A percentile compares a stretch with the other conserved stretches of the same genome.
phyloP scores from a whole-genome alignment of 23 tunicate species.

The Corella eumyota region DNA sequence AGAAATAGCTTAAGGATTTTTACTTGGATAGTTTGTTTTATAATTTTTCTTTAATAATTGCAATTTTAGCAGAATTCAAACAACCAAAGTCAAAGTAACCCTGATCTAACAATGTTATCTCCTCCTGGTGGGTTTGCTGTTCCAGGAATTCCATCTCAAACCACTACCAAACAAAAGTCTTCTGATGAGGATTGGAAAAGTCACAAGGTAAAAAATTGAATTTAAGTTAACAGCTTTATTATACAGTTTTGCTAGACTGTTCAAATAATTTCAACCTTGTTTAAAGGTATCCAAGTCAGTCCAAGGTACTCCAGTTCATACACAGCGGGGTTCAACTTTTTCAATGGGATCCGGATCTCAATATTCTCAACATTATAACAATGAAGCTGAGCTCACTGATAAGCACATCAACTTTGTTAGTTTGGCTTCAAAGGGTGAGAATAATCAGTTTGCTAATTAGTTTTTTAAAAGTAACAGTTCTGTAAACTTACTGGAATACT shows the following conservation, averaged over 20 bases:
- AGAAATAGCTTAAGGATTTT: too few species aligned
- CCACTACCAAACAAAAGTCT: neutral
- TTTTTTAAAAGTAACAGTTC: too few species aligned
- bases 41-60: constrained; percentile 12
- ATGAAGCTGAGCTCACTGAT: constrained; percentile 5
- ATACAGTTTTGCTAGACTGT: too few species aligned
- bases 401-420: constrained; percentile 16
- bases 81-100: constrained; percentile 53
- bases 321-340: constrained; percentile 4
- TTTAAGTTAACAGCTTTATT: too few species aligned
- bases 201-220: too few species aligned
- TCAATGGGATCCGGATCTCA: constrained; percentile 1
- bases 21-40: neutral
- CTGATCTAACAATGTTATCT: constrained; percentile 33
- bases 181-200: neutral
- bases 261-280: too few species aligned
- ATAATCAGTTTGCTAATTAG: too few species aligned
- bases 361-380: neutral
- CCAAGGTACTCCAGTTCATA: constrained; percentile 27
- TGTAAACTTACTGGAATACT: neutral
- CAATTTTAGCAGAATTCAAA: constrained; percentile 7
- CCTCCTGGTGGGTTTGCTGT: constrained; percentile 2
- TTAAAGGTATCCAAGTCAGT: constrained; percentile 17
- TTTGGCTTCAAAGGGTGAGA: constrained; percentile 3
- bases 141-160: neutral